Conservation (phyloP, 2,797 vertebrate species). For the Perodicticus potto region DNA sequence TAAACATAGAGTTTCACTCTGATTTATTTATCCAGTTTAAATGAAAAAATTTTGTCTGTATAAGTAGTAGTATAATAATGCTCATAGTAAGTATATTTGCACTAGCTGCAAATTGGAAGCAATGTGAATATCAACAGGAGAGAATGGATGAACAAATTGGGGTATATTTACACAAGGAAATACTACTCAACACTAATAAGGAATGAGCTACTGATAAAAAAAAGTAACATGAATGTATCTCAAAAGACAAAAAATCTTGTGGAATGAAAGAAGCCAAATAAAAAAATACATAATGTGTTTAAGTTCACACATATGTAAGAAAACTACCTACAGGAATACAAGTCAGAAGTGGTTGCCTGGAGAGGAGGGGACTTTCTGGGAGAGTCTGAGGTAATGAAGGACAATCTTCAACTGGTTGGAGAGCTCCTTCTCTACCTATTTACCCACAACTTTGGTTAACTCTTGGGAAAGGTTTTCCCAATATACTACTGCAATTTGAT, state of each 20-base stretch:
- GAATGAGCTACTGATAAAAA: background rate
- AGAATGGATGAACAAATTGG: background rate
- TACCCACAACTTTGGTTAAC: background rate
- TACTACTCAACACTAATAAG: background rate
- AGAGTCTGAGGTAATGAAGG: no score
- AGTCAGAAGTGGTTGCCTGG: background rate
- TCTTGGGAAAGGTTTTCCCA: background rate
- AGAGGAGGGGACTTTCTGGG: background rate
- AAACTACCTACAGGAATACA: background rate
- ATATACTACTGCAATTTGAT: background rate
- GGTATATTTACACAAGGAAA: background rate
- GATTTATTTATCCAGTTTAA: background rate
- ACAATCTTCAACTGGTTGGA: background rate
- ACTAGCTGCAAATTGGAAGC: slow-evolving; percentile 3
- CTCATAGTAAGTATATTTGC: background rate
- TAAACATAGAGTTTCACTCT: slow-evolving; percentile 46
- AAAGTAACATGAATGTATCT: background rate
- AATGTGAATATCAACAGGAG: background rate
- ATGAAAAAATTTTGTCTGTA: background rate
- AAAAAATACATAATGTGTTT: background rate
- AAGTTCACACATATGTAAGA: background rate
- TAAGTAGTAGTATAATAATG: background rate
- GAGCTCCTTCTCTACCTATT: background rate
- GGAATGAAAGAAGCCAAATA: slow-evolving; percentile 20
- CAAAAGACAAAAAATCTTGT: background rate